These are phyloP conservation scores for Falco berigora DNA, from an alignment of 2,797 vertebrate genomes.

Conservation along the genomic window DNA sequence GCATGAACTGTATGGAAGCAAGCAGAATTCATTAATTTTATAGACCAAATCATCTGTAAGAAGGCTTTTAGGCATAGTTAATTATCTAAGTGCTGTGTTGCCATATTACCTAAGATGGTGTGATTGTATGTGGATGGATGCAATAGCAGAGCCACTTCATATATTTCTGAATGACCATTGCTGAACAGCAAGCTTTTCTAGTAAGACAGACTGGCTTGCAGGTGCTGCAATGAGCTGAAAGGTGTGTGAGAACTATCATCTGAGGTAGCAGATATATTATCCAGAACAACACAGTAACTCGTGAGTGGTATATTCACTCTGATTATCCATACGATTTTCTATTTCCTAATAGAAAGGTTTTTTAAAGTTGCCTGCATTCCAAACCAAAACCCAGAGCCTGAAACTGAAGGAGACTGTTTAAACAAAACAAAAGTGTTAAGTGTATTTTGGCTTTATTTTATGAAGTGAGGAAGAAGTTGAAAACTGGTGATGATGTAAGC, in stretches of 20 bases:
- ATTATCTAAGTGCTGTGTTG: not conserved
- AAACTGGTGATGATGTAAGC: not conserved
- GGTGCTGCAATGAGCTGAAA: not conserved
- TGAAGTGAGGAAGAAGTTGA: not conserved
- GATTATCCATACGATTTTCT: not conserved
- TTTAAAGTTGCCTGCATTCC: not conserved
- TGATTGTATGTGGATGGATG: fast-evolving
- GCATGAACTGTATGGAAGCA: not conserved
- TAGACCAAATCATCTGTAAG: constrained; percentile 4
- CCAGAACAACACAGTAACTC: not conserved
- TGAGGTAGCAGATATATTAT: not conserved
- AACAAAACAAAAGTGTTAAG: not conserved
- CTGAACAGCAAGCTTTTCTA: not conserved
- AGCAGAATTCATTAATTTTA: constrained; percentile 14
- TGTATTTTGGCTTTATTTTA: not conserved
- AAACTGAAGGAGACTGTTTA: not conserved
- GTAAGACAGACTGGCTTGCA: not conserved
- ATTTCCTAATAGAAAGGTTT: not conserved
- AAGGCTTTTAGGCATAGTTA: not conserved
- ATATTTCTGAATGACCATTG: not conserved
- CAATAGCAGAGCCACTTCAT: not conserved
- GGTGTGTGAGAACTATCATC: not conserved
- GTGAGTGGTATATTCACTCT: not conserved
- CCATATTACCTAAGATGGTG: not conserved
- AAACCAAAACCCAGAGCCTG: not conserved